Base-by-base conservation (phyloP, 2,113 vertebrate species). In the Salvelinus namaycush region DNA sequence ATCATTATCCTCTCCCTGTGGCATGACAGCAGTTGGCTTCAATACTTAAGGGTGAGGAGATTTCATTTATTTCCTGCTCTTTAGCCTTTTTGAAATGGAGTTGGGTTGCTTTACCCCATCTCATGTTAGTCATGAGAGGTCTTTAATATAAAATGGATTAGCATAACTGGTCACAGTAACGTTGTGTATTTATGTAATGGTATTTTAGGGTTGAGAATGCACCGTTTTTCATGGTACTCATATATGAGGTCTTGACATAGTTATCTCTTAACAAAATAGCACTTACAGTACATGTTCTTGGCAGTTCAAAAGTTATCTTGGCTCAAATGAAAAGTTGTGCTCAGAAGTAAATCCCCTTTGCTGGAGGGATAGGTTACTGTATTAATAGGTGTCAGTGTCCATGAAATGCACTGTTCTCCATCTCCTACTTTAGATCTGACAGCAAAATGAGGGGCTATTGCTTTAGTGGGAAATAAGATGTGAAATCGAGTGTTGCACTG, bases 1-100 rank as follows among this genome's bases (percentile, higher is more conserved):
- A 70, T 84, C 80, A 84, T 81, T 89, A 86, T 75, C 67, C 60
- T 81, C 49, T 39, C 64, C 82, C 85, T 44, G 84, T 83, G 85
- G 85, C 34, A 67, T 83, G 86, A 89, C 87, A 76, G 79, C 85
- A 87, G 75, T 85, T 83, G 79, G 86, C 89, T 85, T 87, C 81
- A 82, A 76, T 54, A 2, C 69, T 79, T n/a, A 72, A 81, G 84
- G 79, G 87, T 57, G n/a, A 86, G 75, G 81, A 72, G 69, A 80
- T 88, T 20, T 65, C 54, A 51, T 77, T 86, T 76, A 87, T 81
- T 81, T 87, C 64, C 71, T 16, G 29, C 72, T 75, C 72, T 88
- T 87, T 83, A 74, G 67, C 77, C 67, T 79, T 84, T 84, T 81
- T 16, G 76, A 78, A 27, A 83, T 78, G 68, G 67, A 18, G 67